These are phyloP conservation scores for Lobophora halterata DNA, from an alignment of 2,888 invertebrate genomes.

Conservation along the genomic window DNA sequence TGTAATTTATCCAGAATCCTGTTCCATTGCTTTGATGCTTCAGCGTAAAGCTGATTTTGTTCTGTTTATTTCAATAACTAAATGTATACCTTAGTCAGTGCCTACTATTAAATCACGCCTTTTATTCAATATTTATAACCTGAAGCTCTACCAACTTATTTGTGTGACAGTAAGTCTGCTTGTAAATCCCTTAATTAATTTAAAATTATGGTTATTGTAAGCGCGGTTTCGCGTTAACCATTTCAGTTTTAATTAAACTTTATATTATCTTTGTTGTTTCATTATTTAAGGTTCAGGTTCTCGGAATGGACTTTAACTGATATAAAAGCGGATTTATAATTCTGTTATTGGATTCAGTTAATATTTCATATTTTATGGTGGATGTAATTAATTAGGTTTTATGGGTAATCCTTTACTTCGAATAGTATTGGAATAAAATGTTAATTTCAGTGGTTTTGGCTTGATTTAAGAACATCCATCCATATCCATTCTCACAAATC, in stretches of 20 bases:
- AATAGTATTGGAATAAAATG: too few relatives aligned
- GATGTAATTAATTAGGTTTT: not conserved
- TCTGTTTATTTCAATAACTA: slow-evolving; percentile 1
- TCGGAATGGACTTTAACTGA: slow-evolving; percentile 18
- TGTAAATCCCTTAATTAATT: slow-evolving; percentile 31
- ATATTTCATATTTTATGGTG: slow-evolving; percentile 7
- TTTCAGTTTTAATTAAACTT: slow-evolving; percentile 34
- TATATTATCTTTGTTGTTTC: slow-evolving; percentile 32
- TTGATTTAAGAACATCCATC: too few relatives aligned
- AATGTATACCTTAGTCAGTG: not conserved
- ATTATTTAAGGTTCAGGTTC: slow-evolving; percentile 22
- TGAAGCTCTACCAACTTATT: slow-evolving; percentile 20
- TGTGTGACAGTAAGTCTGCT: slow-evolving; percentile 25
- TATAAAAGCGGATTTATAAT: slow-evolving; percentile 19
- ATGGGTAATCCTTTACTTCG: too few relatives aligned
- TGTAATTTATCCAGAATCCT: too few relatives aligned
- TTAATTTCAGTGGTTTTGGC: too few relatives aligned
- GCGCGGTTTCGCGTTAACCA: slow-evolving; percentile 31
- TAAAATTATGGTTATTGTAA: slow-evolving; percentile 32
- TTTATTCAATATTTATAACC: slow-evolving; percentile 15
- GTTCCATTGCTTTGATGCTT: too few relatives aligned
- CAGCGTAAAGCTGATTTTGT: not conserved
- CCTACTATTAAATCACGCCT: slow-evolving; percentile 4
- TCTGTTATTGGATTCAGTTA: slow-evolving; percentile 10
- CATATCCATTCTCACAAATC: too few relatives aligned